A percentile compares a stretch with the other conserved stretches of the same genome.
These are phyloP conservation scores for Papilio polyxenes DNA, from an alignment of 1,140 invertebrate species.

Conservation along the genomic window DNA sequence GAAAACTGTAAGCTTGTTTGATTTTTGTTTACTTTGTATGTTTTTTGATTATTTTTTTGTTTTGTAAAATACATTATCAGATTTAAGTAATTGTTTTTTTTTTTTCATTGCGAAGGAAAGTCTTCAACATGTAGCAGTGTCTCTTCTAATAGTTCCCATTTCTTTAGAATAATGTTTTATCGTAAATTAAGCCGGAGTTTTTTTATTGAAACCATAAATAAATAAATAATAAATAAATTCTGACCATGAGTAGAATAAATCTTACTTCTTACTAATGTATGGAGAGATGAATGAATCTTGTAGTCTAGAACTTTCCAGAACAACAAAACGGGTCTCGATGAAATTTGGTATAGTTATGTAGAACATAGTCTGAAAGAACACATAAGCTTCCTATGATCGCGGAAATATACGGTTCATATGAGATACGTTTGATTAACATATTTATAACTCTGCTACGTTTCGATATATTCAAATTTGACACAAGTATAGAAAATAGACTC, in stretches of 20 bases:
- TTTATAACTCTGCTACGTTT: no score
- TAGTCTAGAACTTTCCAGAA: no score
- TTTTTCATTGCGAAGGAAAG: neutral
- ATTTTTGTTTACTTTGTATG: conserved; percentile 30
- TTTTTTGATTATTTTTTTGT: neutral
- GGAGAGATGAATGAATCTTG: no score
- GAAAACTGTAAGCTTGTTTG: neutral
- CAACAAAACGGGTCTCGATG: no score
- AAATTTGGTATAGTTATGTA: no score
- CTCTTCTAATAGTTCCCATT: neutral
- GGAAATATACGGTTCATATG: no score
- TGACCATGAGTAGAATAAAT: neutral
- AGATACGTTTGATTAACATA: no score
- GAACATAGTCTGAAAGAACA: no score
- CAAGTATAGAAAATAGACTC: no score
- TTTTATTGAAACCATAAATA: neutral
- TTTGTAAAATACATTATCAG: neutral
- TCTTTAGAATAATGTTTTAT: neutral
- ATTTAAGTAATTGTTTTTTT: neutral
- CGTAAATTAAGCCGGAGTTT: neutral
- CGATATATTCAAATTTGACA: no score
- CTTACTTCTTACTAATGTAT: no score
- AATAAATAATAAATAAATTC: neutral
- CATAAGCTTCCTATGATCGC: no score
- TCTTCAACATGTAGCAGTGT: neutral